Conservation (phyloP, 2,797 vertebrate species). For the Pipistrellus pipistrellus region DNA sequence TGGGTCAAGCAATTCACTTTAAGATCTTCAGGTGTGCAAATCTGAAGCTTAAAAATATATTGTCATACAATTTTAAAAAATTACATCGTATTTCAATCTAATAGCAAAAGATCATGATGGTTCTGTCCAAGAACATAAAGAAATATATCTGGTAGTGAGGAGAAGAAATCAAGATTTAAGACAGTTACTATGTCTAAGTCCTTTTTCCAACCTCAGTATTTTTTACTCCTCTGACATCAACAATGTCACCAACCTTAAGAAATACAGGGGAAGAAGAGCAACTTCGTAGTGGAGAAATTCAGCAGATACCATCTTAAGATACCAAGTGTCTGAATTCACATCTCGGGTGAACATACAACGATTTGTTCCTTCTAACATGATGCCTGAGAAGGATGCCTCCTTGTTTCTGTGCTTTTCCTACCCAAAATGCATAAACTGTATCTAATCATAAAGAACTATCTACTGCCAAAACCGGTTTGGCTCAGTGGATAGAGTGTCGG, state of each 20-base stretch:
- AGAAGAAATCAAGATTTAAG: slow-evolving; percentile 16
- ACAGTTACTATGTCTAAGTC: neutral
- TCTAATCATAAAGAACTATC: neutral
- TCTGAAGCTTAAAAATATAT: neutral
- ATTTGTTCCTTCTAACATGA: neutral
- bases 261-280: neutral
- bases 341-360: neutral
- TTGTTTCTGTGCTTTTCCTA: neutral
- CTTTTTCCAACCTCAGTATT: neutral
- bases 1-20: neutral
- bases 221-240: neutral
- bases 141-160: neutral
- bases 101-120: neutral
- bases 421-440: neutral
- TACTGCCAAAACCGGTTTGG: too few species aligned
- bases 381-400: neutral
- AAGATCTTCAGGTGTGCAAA: neutral
- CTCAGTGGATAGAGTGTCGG: too few species aligned
- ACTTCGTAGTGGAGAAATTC: neutral
- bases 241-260: neutral
- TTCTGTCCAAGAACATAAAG: neutral
- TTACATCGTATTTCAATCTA: neutral
- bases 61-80: neutral
- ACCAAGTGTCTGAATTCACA: neutral
- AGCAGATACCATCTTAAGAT: too few species aligned